A percentile compares a stretch with the other conserved stretches of the same genome.
These are phyloP conservation scores for Balaeniceps rex DNA, from an alignment of 2,113 vertebrate genomes.

Conservation along the genomic window DNA sequence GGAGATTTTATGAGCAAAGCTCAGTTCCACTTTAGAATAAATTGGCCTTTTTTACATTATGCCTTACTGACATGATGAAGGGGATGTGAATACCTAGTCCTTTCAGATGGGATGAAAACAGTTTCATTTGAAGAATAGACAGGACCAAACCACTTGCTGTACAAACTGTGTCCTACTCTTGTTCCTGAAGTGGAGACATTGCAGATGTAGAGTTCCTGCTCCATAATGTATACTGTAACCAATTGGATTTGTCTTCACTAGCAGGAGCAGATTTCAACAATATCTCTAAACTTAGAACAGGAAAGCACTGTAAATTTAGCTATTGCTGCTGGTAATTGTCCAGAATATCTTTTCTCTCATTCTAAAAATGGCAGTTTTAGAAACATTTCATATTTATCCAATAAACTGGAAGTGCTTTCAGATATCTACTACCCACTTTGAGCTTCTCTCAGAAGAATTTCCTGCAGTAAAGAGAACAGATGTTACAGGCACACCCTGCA, in stretches of 20 bases:
- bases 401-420: conserved; percentile 1
- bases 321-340: conserved; percentile 23
- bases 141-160: background rate
- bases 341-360: background rate
- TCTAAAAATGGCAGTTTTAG: conserved; percentile 26
- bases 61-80: background rate
- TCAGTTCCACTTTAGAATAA: conserved; percentile 16
- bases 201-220: background rate
- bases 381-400: conserved; percentile 3
- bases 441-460: conserved; percentile 18
- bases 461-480: background rate
- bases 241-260: conserved; percentile 2
- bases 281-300: background rate
- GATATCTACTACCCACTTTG: background rate
- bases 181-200: background rate
- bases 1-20: conserved; percentile 10
- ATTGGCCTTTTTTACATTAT: background rate
- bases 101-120: background rate
- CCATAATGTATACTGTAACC: background rate
- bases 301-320: background rate
- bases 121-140: background rate
- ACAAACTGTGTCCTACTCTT: background rate
- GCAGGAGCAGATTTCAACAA: background rate
- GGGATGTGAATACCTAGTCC: background rate
- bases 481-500: background rate